Evolutionary conservation across 2,113 vertebrate species (phyloP).

Genomic region (Climacteris rufus): DNA sequence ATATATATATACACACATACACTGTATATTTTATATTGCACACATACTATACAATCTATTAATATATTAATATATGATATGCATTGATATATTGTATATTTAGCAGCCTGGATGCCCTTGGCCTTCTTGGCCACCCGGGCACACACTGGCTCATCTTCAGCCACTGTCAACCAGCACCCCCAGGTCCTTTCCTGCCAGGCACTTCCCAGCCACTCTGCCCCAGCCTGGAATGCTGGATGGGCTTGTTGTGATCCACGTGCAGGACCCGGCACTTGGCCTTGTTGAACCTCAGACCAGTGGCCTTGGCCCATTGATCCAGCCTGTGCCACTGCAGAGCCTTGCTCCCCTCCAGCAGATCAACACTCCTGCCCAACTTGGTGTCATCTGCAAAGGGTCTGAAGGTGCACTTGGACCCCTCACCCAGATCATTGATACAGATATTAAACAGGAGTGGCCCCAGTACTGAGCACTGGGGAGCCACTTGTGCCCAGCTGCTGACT

Average conservation of each 20-base stretch:
- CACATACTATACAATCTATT: too few species aligned
- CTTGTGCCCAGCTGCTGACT: background rate
- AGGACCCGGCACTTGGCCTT: background rate
- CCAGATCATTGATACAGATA: background rate
- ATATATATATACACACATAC: background rate
- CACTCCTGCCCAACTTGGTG: background rate
- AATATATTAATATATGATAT: background rate
- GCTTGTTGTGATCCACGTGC: background rate
- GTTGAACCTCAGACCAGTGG: background rate
- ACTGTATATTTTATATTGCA: background rate
- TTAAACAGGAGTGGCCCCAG: background rate
- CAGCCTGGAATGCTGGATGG: background rate
- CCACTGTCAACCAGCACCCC: background rate
- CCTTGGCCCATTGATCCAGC: background rate
- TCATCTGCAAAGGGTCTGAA: background rate
- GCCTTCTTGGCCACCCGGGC: background rate
- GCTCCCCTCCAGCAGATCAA: background rate
- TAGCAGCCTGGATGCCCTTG: background rate
- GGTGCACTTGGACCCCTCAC: background rate
- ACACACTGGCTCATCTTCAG: background rate
- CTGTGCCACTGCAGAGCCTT: background rate
- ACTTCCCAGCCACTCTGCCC: background rate
- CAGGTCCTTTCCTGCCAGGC: background rate
- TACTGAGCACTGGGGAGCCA: background rate
- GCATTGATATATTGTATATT: background rate